phyloP scores from a whole-genome alignment of 2,797 vertebrate species.

The Odontamblyopus rebecca region DNA sequence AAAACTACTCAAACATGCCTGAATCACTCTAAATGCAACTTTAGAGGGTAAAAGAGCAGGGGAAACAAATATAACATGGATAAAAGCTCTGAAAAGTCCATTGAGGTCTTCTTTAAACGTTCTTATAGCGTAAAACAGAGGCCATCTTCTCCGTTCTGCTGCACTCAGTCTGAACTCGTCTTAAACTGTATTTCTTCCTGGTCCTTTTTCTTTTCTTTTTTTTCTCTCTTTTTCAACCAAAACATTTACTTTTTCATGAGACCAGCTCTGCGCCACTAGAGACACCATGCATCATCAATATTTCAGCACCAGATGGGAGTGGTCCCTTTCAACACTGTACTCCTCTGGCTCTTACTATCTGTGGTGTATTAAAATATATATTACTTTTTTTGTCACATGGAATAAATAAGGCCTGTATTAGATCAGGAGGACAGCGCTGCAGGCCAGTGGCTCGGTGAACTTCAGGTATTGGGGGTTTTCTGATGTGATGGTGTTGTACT shows the following conservation, averaged over 20 bases:
- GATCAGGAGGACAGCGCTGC: conserved; percentile 49
- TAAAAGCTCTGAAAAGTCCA: no score
- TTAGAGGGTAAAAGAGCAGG: no score
- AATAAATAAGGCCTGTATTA: conserved; percentile 70
- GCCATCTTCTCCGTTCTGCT: conserved; percentile 27
- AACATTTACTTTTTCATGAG: conserved; percentile 72
- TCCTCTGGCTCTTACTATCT: conserved; percentile 46
- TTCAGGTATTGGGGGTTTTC: conserved; percentile 32
- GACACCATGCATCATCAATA: conserved; percentile 71
- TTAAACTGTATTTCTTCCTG: conserved; percentile 45
- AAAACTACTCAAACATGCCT: no score
- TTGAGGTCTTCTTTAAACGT: no score
- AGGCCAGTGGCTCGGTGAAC: conserved; percentile 56
- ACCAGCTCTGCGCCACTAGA: conserved; percentile 39
- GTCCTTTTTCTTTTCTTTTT: conserved; percentile 33
- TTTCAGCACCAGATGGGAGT: conserved; percentile 72
- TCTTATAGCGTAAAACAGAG: background rate
- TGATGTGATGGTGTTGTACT: no score
- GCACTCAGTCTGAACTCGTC: conserved; percentile 56
- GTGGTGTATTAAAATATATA: conserved; percentile 68
- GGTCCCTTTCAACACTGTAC: conserved; percentile 66
- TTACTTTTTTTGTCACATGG: conserved; percentile 56
- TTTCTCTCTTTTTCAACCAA: conserved; percentile 51
- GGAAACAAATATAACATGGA: no score
- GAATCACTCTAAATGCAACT: no score